Evolutionary conservation across 2,113 vertebrate genomes (phyloP).

Genomic region (Okapia johnstoni): DNA sequence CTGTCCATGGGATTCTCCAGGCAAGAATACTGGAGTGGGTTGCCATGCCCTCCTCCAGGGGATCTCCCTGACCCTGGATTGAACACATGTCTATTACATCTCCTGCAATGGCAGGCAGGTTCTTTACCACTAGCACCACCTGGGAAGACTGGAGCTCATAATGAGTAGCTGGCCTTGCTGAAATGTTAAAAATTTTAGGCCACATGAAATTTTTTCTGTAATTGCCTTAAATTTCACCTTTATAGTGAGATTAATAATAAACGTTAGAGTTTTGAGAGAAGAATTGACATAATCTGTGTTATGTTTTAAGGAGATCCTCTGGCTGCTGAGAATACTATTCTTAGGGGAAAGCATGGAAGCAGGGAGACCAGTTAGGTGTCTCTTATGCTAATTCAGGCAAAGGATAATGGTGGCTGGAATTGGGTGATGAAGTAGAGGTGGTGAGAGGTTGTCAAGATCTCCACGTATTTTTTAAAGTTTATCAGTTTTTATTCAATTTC

Average conservation of each 20-base stretch:
- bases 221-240: neutral
- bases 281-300: neutral
- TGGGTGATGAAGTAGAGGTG: neutral
- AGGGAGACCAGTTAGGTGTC: neutral
- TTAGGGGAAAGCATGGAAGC: neutral
- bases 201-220: neutral
- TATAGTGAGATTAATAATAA: neutral
- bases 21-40: neutral
- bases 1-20: neutral
- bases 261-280: neutral
- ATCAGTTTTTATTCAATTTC: neutral
- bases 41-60: neutral
- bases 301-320: neutral
- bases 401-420: fast-evolving
- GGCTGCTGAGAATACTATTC: neutral
- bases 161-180: neutral
- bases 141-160: neutral
- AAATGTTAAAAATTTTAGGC: neutral
- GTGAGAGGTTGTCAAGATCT: neutral
- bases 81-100: neutral
- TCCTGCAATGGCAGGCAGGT: neutral
- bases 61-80: neutral
- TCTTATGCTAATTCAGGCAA: neutral
- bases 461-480: neutral
- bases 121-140: neutral